Evolutionary conservation across 1,140 invertebrate species (phyloP).

Genomic region (Pararge aegeria): DNA sequence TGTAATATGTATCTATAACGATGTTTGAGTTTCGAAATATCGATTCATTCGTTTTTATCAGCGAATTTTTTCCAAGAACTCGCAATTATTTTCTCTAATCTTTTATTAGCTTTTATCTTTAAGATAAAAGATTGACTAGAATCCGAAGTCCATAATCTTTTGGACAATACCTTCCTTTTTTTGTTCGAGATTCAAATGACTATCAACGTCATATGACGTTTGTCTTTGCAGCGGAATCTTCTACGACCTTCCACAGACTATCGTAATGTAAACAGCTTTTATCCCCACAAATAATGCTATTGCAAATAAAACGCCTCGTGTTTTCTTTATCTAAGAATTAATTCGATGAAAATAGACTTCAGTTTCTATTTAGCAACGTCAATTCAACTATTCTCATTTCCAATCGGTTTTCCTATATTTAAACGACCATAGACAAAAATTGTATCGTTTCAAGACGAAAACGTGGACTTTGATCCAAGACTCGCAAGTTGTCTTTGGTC

Average conservation of each 20-base stretch:
- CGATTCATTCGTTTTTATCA: not conserved
- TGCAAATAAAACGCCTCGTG: conserved; percentile 40
- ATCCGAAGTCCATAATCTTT: not conserved
- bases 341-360: conserved; percentile 23
- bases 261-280: conserved; percentile 17
- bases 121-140: not conserved
- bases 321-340: conserved; percentile 41
- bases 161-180: not conserved
- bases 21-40: not conserved
- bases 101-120: not conserved
- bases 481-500: conserved; percentile 56
- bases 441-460: conserved; percentile 64
- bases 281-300: conserved; percentile 34
- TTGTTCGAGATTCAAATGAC: not conserved
- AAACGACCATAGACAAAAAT: conserved; percentile 68
- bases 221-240: conserved; percentile 9
- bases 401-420: conserved; percentile 53
- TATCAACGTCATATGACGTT: not conserved
- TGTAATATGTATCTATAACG: not conserved
- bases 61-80: not conserved
- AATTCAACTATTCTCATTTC: conserved; percentile 34
- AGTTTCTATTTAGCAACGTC: conserved; percentile 17
- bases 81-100: not conserved
- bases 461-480: conserved; percentile 58
- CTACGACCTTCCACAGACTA: conserved; percentile 17